These are phyloP conservation scores for Lutraria lutraria DNA, from an alignment of 2,888 invertebrate genomes.

Conservation along the genomic window DNA sequence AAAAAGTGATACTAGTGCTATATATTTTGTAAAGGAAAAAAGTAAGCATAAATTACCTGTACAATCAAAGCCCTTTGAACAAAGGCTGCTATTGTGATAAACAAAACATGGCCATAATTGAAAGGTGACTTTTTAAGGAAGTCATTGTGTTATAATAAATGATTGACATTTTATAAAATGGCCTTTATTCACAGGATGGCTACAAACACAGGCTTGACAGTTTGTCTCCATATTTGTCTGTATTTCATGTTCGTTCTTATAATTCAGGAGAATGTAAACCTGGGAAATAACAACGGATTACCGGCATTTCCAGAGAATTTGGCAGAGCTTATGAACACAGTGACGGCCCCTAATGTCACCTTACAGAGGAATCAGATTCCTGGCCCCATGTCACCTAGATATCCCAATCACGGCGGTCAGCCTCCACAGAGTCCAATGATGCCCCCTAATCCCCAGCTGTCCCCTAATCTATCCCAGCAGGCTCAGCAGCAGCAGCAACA, in stretches of 20 bases:
- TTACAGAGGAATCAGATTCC: conserved; percentile 86
- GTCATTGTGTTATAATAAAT: no score
- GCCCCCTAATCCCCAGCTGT: conserved; percentile 78
- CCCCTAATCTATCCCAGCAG: conserved; percentile 77
- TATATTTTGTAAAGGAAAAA: no score
- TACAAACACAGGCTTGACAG: no score
- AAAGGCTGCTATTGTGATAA: no score
- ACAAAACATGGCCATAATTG: no score
- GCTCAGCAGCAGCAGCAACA: conserved; percentile 70
- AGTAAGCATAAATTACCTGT: no score
- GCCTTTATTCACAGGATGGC: no score
- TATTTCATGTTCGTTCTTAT: not conserved
- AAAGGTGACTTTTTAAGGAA: no score
- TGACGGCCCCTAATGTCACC: conserved; percentile 96
- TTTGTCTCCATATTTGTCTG: no score
- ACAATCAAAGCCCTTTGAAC: no score
- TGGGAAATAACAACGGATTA: conserved; percentile 56
- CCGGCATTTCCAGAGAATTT: conserved; percentile 89
- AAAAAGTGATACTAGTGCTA: no score
- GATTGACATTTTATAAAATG: no score
- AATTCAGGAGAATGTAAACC: conserved; percentile 69
- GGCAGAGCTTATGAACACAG: conserved; percentile 93
- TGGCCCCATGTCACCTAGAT: conserved; percentile 84
- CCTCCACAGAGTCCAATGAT: conserved; percentile 70
- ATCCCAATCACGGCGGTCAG: conserved; percentile 46